Conservation (phyloP, 1,140 invertebrate genomes). For the Papilio helenus region DNA sequence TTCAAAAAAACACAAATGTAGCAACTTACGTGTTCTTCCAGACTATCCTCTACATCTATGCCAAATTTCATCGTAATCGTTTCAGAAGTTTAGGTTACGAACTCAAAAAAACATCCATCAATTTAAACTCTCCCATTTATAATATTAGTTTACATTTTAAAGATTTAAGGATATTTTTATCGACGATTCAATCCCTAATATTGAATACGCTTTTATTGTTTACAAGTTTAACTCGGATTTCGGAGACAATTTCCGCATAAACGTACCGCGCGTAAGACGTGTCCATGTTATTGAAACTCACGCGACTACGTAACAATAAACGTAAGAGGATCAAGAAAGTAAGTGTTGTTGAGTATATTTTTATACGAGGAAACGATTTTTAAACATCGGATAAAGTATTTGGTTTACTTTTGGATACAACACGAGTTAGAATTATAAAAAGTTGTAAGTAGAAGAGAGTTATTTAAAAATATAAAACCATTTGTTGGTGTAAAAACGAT, state of each 20-base stretch:
- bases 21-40: no score
- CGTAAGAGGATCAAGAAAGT: background rate
- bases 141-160: no score
- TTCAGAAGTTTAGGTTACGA: no score
- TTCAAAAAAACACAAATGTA: no score
- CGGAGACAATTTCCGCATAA: background rate
- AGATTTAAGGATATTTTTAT: no score
- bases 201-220: conserved; percentile 36
- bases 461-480: background rate
- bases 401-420: background rate
- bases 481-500: background rate
- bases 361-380: background rate
- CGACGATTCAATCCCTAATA: no score
- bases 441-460: no score
- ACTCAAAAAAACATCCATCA: no score
- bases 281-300: background rate
- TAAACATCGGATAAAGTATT: background rate
- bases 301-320: background rate
- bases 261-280: background rate
- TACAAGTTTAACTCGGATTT: background rate
- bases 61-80: no score
- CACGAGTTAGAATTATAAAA: no score
- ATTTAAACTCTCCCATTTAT: no score
- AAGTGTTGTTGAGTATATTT: background rate
- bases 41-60: no score